phyloP scores from a whole-genome alignment of 2,113 vertebrate species.

The Grus americana region DNA sequence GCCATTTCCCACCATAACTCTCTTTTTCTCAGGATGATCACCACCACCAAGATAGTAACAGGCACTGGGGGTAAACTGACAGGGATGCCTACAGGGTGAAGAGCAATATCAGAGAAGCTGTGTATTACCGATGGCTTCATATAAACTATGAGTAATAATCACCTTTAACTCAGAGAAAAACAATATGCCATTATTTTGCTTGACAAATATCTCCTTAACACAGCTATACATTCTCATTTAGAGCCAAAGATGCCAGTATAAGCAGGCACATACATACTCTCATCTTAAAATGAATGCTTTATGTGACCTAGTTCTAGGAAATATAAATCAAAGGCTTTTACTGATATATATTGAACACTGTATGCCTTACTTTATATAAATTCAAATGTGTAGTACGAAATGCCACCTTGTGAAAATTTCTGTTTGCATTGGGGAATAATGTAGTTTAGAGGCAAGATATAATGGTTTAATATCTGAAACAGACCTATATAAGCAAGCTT shows the following conservation, averaged over 20 bases:
- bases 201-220: slow-evolving; percentile 30
- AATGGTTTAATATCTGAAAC: slow-evolving; percentile 58
- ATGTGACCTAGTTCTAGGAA: slow-evolving; percentile 38
- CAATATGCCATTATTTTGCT: slow-evolving; percentile 3
- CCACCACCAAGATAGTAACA: background rate
- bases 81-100: background rate
- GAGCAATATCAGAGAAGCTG: background rate
- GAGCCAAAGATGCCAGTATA: background rate
- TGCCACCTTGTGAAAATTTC: slow-evolving; percentile 45
- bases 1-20: background rate
- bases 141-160: slow-evolving; percentile 31
- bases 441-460: slow-evolving; percentile 47
- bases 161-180: slow-evolving; percentile 27
- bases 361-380: slow-evolving; percentile 44
- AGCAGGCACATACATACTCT: background rate
- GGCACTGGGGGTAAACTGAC: background rate
- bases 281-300: slow-evolving; percentile 45
- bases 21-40: background rate
- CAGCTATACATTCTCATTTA: background rate
- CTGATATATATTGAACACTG: slow-evolving; percentile 12
- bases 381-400: slow-evolving; percentile 42
- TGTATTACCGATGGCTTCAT: background rate
- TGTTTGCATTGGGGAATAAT: slow-evolving; percentile 33
- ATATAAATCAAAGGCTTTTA: slow-evolving; percentile 50
- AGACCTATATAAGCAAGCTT: slow-evolving; percentile 25